These are phyloP conservation scores for Thecophora atra DNA, from an alignment of 2,888 invertebrate genomes.

Conservation along the genomic window DNA sequence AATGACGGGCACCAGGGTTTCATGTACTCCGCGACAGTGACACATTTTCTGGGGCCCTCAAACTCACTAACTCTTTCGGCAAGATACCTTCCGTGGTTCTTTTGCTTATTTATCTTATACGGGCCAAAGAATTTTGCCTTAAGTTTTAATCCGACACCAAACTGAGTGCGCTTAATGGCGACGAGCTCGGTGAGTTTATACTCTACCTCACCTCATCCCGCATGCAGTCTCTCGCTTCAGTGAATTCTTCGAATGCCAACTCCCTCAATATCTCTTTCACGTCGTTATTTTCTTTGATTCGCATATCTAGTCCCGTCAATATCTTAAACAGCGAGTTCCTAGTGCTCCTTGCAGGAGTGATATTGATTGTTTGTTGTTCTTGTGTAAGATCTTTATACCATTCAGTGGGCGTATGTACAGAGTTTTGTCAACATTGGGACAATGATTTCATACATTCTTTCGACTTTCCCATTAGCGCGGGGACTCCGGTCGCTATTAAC, in stretches of 20 bases:
- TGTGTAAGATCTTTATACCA: conserved; percentile 55
- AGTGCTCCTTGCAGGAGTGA: not conserved
- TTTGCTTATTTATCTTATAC: conserved; percentile 32
- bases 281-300: too few species aligned
- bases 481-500: conserved; percentile 52
- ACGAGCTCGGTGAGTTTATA: too few species aligned
- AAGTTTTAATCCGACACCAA: conserved; percentile 40
- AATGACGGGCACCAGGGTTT: conserved; percentile 34
- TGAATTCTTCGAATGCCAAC: too few species aligned
- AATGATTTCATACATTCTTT: conserved; percentile 54
- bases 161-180: conserved; percentile 45
- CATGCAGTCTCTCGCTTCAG: too few species aligned
- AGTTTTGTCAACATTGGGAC: conserved; percentile 57
- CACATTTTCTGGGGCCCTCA: conserved; percentile 36
- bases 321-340: too few species aligned
- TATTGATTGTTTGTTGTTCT: conserved; percentile 10
- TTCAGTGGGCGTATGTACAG: conserved; percentile 51
- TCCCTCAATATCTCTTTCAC: too few species aligned
- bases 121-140: conserved; percentile 40
- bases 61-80: conserved; percentile 38
- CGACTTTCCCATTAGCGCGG: conserved; percentile 58
- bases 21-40: conserved; percentile 39
- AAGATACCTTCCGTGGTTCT: conserved; percentile 38
- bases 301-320: too few species aligned
- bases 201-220: too few species aligned